A percentile compares a stretch with the other conserved stretches of the same genome.
These are phyloP conservation scores for Danio albolineatus DNA, from an alignment of 2,797 vertebrate genomes.

Conservation along the genomic window DNA sequence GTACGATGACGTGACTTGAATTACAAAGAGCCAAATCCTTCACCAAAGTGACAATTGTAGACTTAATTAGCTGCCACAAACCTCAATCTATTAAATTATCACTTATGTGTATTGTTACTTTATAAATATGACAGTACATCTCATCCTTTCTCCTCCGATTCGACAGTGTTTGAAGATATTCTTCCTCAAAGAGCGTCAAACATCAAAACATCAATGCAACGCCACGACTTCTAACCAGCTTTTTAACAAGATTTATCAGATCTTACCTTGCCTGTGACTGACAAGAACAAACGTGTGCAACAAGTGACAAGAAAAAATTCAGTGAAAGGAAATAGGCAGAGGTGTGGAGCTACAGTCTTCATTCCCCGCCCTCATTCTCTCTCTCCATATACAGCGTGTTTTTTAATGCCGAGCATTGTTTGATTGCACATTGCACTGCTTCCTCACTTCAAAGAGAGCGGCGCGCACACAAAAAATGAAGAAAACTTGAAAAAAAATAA, in stretches of 20 bases:
- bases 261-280: slow-evolving; percentile 57
- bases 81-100: background rate
- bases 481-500: slow-evolving; percentile 58
- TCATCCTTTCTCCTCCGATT: background rate
- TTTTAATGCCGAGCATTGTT: slow-evolving; percentile 65
- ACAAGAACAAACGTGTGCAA: slow-evolving; percentile 31
- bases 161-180: background rate
- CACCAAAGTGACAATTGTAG: background rate
- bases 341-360: slow-evolving; percentile 61
- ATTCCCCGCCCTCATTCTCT: slow-evolving; percentile 55
- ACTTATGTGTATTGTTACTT: background rate
- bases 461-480: slow-evolving; percentile 47
- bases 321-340: slow-evolving; percentile 75
- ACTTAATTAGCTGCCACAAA: background rate
- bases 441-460: slow-evolving; percentile 80
- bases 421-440: slow-evolving; percentile 71
- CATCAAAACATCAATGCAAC: slow-evolving; percentile 9
- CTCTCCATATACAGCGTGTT: slow-evolving; percentile 67
- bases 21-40: background rate
- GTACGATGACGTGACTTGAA: background rate
- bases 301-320: slow-evolving; percentile 64
- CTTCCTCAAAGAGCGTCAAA: slow-evolving; percentile 1
- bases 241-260: slow-evolving; percentile 22
- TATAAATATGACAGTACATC: background rate
- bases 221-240: slow-evolving; percentile 15